Evolutionary conservation across 2,888 invertebrate species (phyloP).

Genomic region (Pinctada fucata): DNA sequence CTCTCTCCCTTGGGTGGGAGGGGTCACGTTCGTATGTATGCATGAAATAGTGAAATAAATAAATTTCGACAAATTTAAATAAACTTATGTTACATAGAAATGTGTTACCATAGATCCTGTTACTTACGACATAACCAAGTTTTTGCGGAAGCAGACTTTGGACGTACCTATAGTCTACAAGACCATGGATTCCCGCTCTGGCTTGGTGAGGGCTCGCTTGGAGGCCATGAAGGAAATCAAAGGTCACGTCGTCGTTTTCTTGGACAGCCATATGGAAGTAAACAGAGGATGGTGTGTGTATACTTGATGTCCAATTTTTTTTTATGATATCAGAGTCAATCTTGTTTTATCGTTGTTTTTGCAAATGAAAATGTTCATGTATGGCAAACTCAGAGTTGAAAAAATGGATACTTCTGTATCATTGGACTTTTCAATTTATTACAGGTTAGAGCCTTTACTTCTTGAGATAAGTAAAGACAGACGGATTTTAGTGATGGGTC

Average conservation of each 20-base stretch:
- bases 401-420: no score
- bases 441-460: constrained; percentile 64
- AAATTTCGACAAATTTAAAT: no score
- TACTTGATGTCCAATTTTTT: neutral
- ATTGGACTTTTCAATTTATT: neutral
- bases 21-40: no score
- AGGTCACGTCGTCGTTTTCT: constrained; percentile 60
- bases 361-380: no score
- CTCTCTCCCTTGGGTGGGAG: no score
- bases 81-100: no score
- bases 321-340: neutral
- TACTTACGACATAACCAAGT: constrained; percentile 23
- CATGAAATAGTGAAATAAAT: no score
- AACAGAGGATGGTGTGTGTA: constrained; percentile 60
- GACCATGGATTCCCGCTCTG: constrained; percentile 46
- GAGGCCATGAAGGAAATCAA: constrained; percentile 52
- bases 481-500: constrained; percentile 61
- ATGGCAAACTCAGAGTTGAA: no score
- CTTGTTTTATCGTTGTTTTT: neutral
- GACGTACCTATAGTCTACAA: constrained; percentile 51
- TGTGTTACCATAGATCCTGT: neutral
- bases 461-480: constrained; percentile 60
- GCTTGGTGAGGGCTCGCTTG: constrained; percentile 58
- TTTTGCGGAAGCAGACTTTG: constrained; percentile 39
- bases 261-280: constrained; percentile 67